phyloP scores from a whole-genome alignment of 1,140 invertebrate genomes.

The Meloidogyne hapla region DNA sequence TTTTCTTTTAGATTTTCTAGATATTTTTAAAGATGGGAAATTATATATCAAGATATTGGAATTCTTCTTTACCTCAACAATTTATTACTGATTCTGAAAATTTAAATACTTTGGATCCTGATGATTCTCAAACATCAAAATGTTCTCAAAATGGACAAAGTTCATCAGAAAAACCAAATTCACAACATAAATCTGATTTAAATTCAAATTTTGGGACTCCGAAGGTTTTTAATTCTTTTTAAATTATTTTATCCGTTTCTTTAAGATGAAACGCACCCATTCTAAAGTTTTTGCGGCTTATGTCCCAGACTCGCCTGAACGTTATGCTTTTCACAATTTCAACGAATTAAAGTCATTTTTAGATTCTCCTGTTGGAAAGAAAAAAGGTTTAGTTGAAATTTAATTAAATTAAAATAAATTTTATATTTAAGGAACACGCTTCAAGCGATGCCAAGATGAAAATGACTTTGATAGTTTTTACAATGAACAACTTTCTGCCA shows the following conservation, averaged over 20 bases:
- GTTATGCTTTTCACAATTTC: slow-evolving; percentile 11
- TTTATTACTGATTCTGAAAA: not conserved
- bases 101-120: not conserved
- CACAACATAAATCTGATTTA: not conserved
- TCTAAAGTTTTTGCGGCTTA: slow-evolving; percentile 25
- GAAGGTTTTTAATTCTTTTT: not conserved
- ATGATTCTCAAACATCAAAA: not conserved
- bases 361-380: slow-evolving; percentile 23
- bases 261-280: not conserved
- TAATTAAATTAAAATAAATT: not conserved
- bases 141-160: not conserved
- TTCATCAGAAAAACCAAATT: not conserved
- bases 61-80: not conserved
- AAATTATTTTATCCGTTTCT: not conserved
- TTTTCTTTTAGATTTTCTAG: not conserved
- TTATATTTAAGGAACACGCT: slow-evolving; percentile 21
- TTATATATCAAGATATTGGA: not conserved
- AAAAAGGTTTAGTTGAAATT: slow-evolving; percentile 15
- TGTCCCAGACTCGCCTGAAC: slow-evolving; percentile 28
- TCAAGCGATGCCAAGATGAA: slow-evolving; percentile 23
- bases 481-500: slow-evolving; percentile 21
- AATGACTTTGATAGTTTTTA: slow-evolving; percentile 13
- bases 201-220: not conserved
- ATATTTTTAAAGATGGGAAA: not conserved
- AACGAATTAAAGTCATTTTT: slow-evolving; percentile 18